These are phyloP conservation scores for Hedya salicella DNA, from an alignment of 2,888 invertebrate genomes.

Conservation along the genomic window DNA sequence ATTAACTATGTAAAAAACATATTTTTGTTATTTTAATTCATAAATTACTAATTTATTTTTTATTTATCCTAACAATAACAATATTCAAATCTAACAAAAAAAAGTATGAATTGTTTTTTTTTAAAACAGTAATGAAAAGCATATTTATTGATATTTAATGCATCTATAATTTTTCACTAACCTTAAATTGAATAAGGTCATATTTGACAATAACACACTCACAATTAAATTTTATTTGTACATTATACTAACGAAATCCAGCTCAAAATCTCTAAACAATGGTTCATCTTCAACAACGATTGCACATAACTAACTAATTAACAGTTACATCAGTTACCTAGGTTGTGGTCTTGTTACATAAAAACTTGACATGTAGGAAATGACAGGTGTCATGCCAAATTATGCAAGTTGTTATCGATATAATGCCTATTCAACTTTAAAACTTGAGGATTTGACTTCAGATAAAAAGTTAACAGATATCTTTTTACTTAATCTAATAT, in stretches of 20 bases:
- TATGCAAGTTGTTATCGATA: constrained; percentile 34
- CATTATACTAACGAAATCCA: constrained; percentile 8
- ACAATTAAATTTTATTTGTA: too few species aligned
- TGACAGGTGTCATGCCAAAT: constrained; percentile 27
- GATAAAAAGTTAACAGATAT: neutral
- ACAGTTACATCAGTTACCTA: constrained; percentile 17
- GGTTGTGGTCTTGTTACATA: constrained; percentile 32
- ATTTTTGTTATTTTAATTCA: too few species aligned
- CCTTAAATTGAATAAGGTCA: too few species aligned
- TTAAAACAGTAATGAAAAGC: too few species aligned
- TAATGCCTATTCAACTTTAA: constrained; percentile 17
- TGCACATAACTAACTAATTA: constrained; percentile 19
- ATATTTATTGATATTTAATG: too few species aligned
- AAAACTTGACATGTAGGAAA: constrained; percentile 35
- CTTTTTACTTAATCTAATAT: neutral
- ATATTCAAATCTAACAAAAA: too few species aligned
- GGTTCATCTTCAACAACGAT: constrained; percentile 19
- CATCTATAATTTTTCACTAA: too few species aligned
- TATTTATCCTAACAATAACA: too few species aligned
- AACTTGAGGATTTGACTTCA: neutral
- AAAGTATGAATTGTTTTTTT: too few species aligned
- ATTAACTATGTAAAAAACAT: too few species aligned
- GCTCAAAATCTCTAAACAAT: constrained; percentile 16
- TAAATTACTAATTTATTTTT: too few species aligned
- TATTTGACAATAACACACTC: too few species aligned